These are phyloP conservation scores for Neoitamus cyanurus DNA, from an alignment of 2,888 invertebrate species.

Conservation along the genomic window DNA sequence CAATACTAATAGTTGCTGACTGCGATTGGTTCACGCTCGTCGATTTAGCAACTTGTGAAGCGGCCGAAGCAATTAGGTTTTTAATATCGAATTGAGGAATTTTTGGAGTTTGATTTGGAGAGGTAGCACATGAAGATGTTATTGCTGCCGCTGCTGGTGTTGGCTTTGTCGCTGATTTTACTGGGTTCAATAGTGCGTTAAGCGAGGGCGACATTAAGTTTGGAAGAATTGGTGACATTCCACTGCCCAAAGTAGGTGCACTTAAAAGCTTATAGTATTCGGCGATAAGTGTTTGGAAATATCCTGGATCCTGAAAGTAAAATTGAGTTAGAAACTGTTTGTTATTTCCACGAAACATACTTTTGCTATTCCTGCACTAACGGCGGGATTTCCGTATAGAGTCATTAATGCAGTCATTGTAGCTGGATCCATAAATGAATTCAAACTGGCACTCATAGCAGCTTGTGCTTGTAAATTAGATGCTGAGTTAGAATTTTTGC, in stretches of 20 bases:
- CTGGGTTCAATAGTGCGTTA: conserved; percentile 49
- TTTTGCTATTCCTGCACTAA: conserved; percentile 50
- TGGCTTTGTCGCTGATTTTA: conserved; percentile 49
- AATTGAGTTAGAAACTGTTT: neutral
- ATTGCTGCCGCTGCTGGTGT: conserved; percentile 48
- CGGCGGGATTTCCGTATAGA: conserved; percentile 53
- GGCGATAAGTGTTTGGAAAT: conserved; percentile 55
- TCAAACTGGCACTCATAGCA: conserved; percentile 51
- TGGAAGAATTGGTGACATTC: conserved; percentile 49
- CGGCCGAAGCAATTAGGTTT: conserved; percentile 55
- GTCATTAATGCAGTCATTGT: conserved; percentile 55
- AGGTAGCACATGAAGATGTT: neutral
- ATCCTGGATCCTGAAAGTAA: conserved; percentile 52
- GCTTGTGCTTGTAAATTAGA: conserved; percentile 47
- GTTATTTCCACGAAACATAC: conserved; percentile 46
- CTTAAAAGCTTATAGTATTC: conserved; percentile 56
- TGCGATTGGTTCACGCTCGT: conserved; percentile 50
- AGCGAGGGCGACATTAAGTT: conserved; percentile 47
- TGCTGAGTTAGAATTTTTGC: conserved; percentile 54
- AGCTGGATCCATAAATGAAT: conserved; percentile 49
- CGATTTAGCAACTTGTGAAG: conserved; percentile 55
- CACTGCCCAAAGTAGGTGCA: conserved; percentile 49
- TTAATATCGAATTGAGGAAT: conserved; percentile 57
- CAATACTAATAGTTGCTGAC: conserved; percentile 56
- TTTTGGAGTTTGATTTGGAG: conserved; percentile 47